Evolutionary conservation across 2,888 invertebrate species (phyloP).

Genomic region (Melieria crassipennis): DNA sequence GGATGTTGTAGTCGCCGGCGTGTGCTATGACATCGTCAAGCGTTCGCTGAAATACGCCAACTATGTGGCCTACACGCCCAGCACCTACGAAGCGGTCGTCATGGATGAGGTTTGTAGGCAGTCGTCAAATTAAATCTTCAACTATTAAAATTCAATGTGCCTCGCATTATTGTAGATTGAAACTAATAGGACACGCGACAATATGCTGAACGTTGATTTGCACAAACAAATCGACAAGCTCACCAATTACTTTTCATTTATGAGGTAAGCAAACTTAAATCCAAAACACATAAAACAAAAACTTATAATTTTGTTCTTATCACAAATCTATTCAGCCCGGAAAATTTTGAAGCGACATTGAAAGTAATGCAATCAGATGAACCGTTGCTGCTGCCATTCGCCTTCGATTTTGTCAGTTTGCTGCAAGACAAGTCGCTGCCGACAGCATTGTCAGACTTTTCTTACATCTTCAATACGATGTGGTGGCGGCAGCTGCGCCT

Average conservation of each 20-base stretch:
- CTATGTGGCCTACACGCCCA: slow-evolving; percentile 5
- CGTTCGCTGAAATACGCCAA: slow-evolving; percentile 25
- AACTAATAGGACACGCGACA: too few species aligned
- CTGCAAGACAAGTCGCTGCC: slow-evolving; percentile 10
- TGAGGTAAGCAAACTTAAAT: too few species aligned
- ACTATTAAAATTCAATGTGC: too few species aligned
- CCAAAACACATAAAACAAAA: too few species aligned
- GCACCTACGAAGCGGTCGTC: too few species aligned
- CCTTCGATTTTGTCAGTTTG: slow-evolving; percentile 17
- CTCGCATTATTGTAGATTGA: too few species aligned
- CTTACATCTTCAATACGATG: slow-evolving; percentile 29
- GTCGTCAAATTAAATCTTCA: too few species aligned
- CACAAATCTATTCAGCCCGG: neutral
- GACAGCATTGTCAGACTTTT: slow-evolving; percentile 11
- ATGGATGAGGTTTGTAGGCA: slow-evolving; percentile 7
- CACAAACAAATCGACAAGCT: too few species aligned
- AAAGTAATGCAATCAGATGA: neutral
- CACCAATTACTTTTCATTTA: too few species aligned
- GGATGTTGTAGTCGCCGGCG: neutral
- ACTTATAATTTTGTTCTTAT: neutral
- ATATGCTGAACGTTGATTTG: too few species aligned
- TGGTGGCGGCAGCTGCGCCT: slow-evolving; percentile 42
- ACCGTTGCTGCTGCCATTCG: neutral
- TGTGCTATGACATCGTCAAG: slow-evolving; percentile 21
- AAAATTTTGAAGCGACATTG: neutral